phyloP scores from a whole-genome alignment of 2,113 vertebrate genomes.

The Tachuris rubrigastra region DNA sequence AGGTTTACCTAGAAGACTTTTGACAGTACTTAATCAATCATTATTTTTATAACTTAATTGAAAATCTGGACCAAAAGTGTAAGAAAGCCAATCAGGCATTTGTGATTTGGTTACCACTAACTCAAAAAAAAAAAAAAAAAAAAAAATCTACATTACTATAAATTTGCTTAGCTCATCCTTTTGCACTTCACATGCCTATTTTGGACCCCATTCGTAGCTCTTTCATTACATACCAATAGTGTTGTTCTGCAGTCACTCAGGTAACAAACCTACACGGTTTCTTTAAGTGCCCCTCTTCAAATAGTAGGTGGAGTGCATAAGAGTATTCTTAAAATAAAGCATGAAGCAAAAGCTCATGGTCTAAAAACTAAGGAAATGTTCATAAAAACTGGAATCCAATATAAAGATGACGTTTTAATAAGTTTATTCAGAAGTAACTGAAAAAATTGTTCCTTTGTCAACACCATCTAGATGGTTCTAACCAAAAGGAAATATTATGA shows the following conservation, averaged over 20 bases:
- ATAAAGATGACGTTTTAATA: constrained; percentile 43
- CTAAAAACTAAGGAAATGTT: not conserved
- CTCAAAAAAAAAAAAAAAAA: not conserved
- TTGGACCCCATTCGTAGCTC: not conserved
- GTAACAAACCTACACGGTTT: not conserved
- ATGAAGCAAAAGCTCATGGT: not conserved
- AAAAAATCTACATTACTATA: not conserved
- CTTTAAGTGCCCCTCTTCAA: not conserved
- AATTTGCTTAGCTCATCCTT: not conserved
- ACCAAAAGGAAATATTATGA: not conserved
- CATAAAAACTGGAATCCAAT: constrained; percentile 53
- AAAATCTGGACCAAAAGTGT: not conserved
- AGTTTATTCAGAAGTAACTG: constrained; percentile 25
- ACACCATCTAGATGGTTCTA: not conserved
- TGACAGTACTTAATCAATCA: not conserved
- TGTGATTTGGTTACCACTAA: not conserved
- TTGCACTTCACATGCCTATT: not conserved
- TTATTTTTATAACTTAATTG: not conserved
- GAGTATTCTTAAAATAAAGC: not conserved
- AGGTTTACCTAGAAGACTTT: not conserved
- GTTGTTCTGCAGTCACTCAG: not conserved
- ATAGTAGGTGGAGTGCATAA: not conserved
- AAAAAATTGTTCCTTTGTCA: constrained; percentile 14
- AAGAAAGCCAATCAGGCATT: not conserved
- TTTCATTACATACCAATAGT: not conserved